Conservation (phyloP, 2,797 vertebrate species). For the Etheostoma perlongum region DNA sequence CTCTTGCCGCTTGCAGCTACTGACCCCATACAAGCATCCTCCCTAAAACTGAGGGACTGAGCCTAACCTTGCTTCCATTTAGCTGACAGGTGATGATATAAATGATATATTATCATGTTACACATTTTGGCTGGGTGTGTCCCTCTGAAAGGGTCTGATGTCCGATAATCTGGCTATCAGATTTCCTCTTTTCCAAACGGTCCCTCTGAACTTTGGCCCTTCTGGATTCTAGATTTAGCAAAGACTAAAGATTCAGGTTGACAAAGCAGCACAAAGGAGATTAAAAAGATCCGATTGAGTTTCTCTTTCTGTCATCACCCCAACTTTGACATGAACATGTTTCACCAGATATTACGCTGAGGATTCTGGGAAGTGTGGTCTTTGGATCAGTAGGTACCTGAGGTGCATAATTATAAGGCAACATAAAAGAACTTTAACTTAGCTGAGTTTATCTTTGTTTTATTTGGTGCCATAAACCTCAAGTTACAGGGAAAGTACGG, state of each 20-base stretch:
- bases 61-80: constrained; percentile 14
- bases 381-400: constrained; percentile 80
- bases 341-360: constrained; percentile 44
- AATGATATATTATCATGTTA: constrained; percentile 56
- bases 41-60: constrained; percentile 41
- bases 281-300: constrained; percentile 33
- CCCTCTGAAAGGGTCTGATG: constrained; percentile 39
- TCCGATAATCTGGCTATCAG: constrained; percentile 59
- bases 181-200: constrained; percentile 51
- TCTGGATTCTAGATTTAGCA: constrained; percentile 47
- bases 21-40: constrained; percentile 30
- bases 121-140: constrained; percentile 56
- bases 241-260: constrained; percentile 34
- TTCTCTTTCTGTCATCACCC: constrained; percentile 43
- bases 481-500: constrained; percentile 39
- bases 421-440: constrained; percentile 39
- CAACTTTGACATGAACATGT: constrained; percentile 37
- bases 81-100: constrained; percentile 32
- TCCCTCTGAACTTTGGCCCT: constrained; percentile 20
- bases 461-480: constrained; percentile 57
- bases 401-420: constrained; percentile 66
- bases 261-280: constrained; percentile 30
- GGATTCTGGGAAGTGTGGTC: constrained; percentile 71
- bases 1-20: constrained; percentile 35
- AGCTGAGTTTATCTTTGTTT: constrained; percentile 30